Evolutionary conservation across 2,797 vertebrate genomes (phyloP), one percentile per base, ranked within the genome.

Genomic region (Melanotaenia boesemani): DNA sequence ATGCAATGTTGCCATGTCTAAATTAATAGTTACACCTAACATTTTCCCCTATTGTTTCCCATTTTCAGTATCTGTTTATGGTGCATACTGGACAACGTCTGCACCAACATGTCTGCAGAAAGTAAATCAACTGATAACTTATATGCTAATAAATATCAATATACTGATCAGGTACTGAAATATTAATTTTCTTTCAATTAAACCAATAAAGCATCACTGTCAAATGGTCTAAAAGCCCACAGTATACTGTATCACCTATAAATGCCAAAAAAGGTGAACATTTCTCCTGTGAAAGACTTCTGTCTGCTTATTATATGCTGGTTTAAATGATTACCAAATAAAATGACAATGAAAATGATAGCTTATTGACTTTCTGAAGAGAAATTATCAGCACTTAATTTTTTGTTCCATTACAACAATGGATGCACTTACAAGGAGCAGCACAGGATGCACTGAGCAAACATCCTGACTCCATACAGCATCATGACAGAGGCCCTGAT

Each of bases 391-490:
- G 52, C 52, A 24, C 12, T 55, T 26, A 24, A 13, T 55, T 28
- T 55, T 55, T 3, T 15, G 28, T 52, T 48, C 11, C 11, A 22
- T 11, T 2, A 55, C 12, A 15, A 55, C 16, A 26, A 46, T 46
- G 54, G 26, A 55, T 55, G 26, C 12, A 55, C 18, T 44, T 26
- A n/a, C 26, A 67, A 30, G 37, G 26, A 44, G 16, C 37, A 44
- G 28, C 37, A 67, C 8, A 13, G 6, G n/a, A 32, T 26, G 26
- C 52, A 67, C 39, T 3, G 13, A 30, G 26, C 6, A n/a, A 34
- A 71, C 36, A 57, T 72, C 60, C 75, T 66, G 61, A 60, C 10
- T 16, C n/a, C 55, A 26, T 6, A n/a, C 24, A 36, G 16, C 2
- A 63, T 55, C 30, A 8, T 37, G 44, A 50, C 52, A 28, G 2